These are phyloP conservation scores for Orthosia gothica DNA, from an alignment of 2,888 invertebrate genomes.

Conservation along the genomic window DNA sequence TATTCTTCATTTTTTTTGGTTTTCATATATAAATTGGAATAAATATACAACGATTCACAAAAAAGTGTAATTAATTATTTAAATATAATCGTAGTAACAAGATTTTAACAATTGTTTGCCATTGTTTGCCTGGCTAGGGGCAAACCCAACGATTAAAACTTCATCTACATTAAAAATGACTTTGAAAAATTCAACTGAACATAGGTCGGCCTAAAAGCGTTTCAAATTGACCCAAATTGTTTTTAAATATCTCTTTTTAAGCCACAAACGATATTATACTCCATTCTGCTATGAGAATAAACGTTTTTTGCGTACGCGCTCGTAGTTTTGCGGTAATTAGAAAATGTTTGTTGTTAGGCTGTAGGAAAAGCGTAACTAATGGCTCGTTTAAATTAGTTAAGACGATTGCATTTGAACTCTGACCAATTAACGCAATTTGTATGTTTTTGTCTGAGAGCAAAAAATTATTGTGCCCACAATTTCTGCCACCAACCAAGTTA, in stretches of 20 bases:
- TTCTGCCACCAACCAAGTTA: not conserved
- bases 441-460: not conserved
- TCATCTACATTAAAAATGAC: conserved; percentile 58
- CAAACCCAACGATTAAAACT: conserved; percentile 64
- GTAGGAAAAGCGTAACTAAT: conserved; percentile 24
- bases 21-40: not conserved
- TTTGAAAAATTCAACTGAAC: conserved; percentile 45
- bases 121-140: conserved; percentile 39
- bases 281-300: conserved; percentile 23
- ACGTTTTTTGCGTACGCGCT: conserved; percentile 15
- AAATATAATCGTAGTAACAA: conserved; percentile 20
- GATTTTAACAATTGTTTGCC: conserved; percentile 19
- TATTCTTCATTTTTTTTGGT: not conserved
- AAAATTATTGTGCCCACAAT: not conserved
- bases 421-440: not conserved
- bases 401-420: conserved; percentile 13
- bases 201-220: conserved; percentile 26
- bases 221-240: conserved; percentile 51
- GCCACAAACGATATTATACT: conserved; percentile 15
- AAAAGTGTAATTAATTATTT: not conserved
- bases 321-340: conserved; percentile 3
- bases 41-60: not conserved
- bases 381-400: conserved; percentile 3
- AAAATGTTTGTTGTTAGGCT: not conserved
- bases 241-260: conserved; percentile 52